phyloP scores from a whole-genome alignment of 2,888 invertebrate species.

The Gastrophysa polygoni region DNA sequence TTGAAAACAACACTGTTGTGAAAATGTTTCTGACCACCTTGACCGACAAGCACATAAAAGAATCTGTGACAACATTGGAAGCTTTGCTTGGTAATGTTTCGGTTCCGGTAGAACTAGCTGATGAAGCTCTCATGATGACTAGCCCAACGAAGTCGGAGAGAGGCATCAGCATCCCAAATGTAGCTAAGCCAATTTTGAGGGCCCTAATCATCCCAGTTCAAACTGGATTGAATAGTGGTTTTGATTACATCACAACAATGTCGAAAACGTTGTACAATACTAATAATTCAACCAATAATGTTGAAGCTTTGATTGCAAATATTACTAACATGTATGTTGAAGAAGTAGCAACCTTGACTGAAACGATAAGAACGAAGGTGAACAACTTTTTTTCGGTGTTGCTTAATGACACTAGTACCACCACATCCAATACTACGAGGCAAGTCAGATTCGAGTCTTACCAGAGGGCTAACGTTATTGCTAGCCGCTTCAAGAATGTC shows the following conservation, averaged over 20 bases:
- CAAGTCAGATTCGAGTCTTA: not conserved
- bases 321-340: not conserved
- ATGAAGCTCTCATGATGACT: not conserved
- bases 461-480: not conserved
- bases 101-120: not conserved
- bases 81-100: not conserved
- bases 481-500: not conserved
- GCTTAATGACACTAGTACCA: not conserved
- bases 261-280: not conserved
- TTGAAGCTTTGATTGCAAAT: not conserved
- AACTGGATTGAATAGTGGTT: not conserved
- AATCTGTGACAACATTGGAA: not conserved
- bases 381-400: not conserved
- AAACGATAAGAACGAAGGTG: not conserved
- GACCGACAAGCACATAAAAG: not conserved
- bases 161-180: not conserved
- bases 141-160: not conserved
- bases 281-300: not conserved
- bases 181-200: not conserved
- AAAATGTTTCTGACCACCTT: not conserved
- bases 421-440: not conserved
- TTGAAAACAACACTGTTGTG: not conserved
- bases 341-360: not conserved
- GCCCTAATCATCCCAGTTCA: not conserved
- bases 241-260: not conserved